Percentiles rank a stretch among this genome's conserved stretches.
These are phyloP conservation scores for Monoplex corrugatus DNA, from an alignment of 2,888 invertebrate species.

Conservation along the genomic window DNA sequence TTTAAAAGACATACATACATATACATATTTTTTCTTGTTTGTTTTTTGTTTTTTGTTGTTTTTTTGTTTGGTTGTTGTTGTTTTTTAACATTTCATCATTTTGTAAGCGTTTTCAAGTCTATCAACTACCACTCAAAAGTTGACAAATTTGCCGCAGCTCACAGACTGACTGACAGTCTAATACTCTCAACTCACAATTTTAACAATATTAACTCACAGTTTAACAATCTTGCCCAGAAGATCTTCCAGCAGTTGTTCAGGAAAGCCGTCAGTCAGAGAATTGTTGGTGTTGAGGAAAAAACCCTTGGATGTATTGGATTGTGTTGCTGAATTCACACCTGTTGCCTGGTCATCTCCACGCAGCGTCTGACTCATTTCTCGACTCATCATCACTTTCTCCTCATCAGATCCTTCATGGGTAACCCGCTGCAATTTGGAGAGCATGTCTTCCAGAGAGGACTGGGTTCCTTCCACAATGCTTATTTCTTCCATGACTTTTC, in stretches of 20 bases:
- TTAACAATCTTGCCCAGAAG: background rate
- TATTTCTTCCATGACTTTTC: background rate
- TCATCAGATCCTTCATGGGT: background rate
- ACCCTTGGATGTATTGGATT: background rate
- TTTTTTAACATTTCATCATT: too few relatives aligned
- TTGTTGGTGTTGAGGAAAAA: background rate
- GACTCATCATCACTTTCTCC: background rate
- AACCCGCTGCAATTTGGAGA: background rate
- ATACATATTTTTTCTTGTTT: too few relatives aligned
- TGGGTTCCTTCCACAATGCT: background rate
- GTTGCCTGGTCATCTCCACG: background rate
- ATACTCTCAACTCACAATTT: too few relatives aligned
- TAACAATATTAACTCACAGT: too few relatives aligned
- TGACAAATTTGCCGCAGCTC: too few relatives aligned
- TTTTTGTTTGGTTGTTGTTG: too few relatives aligned
- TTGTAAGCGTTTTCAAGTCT: too few relatives aligned
- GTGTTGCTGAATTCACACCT: background rate
- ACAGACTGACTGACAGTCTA: too few relatives aligned
- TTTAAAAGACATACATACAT: too few relatives aligned
- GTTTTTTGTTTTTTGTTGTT: too few relatives aligned
- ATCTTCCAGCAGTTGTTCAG: background rate
- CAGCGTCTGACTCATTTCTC: background rate
- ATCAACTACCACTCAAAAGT: too few relatives aligned
- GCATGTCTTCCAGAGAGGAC: background rate
- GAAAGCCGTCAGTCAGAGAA: background rate